Percentiles rank a stretch among this genome's conserved stretches.
Evolutionary conservation across 2,797 vertebrate genomes (phyloP).

Genomic region (Australoheros facetus): DNA sequence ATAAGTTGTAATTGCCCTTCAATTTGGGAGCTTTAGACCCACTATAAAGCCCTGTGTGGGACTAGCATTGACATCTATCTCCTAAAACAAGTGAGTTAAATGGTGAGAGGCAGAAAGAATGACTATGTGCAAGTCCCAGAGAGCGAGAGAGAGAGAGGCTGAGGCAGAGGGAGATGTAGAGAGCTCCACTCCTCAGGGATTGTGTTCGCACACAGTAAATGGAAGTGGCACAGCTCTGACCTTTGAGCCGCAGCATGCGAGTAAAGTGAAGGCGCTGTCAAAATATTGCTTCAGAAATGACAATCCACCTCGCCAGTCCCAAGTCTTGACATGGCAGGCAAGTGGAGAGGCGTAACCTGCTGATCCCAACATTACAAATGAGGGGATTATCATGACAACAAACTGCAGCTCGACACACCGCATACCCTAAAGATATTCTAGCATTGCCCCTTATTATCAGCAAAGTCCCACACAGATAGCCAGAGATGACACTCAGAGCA

Average conservation of each 20-base stretch:
- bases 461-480: constrained; percentile 69
- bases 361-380: constrained; percentile 80
- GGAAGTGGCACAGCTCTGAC: constrained; percentile 82
- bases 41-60: constrained; percentile 61
- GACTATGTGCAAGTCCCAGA: constrained; percentile 17
- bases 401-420: constrained; percentile 71
- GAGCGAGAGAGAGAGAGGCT: not conserved
- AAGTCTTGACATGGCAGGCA: constrained; percentile 77
- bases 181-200: constrained; percentile 76
- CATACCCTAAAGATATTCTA: constrained; percentile 75
- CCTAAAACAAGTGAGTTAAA: constrained; percentile 73
- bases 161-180: constrained; percentile 49
- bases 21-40: constrained; percentile 59
- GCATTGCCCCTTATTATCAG: constrained; percentile 71
- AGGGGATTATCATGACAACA: constrained; percentile 82
- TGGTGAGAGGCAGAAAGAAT: constrained; percentile 52
- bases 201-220: constrained; percentile 82
- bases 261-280: constrained; percentile 82
- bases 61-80: constrained; percentile 61
- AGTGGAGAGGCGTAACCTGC: constrained; percentile 77
- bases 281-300: constrained; percentile 86
- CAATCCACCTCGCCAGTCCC: constrained; percentile 81
- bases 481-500: constrained; percentile 46
- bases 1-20: constrained; percentile 67
- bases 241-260: constrained; percentile 77